Evolutionary conservation across 1,140 invertebrate genomes (phyloP).

Genomic region (Bombus soroeensis): DNA sequence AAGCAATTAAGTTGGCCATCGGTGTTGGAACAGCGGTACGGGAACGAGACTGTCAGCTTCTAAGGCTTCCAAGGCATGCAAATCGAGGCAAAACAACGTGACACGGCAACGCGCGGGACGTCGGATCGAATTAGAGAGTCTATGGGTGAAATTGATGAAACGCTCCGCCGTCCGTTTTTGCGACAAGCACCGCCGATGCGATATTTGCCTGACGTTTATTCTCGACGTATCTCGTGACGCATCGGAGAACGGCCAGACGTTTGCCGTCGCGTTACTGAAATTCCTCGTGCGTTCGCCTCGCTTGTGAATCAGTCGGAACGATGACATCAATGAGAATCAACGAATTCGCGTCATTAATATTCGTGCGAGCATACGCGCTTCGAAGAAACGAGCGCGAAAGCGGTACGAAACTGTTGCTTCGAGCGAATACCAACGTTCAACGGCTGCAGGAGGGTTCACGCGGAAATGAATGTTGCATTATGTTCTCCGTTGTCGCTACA

Average conservation of each 20-base stretch:
- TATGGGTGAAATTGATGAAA: slow-evolving; percentile 15
- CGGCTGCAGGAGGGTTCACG: neutral
- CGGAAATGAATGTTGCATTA: neutral
- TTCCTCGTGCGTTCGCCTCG: slow-evolving; percentile 53
- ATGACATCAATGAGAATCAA: slow-evolving; percentile 59
- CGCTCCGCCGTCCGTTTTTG: neutral
- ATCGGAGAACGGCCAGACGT: neutral
- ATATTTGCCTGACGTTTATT: slow-evolving; percentile 1
- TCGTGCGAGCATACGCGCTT: slow-evolving; percentile 3
- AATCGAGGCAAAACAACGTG: slow-evolving; percentile 26
- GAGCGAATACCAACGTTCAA: neutral
- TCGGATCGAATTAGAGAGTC: slow-evolving; percentile 11
- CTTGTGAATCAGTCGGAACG: slow-evolving; percentile 65
- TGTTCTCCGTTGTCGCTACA: neutral
- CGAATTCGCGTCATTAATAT: slow-evolving; percentile 60
- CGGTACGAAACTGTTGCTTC: slow-evolving; percentile 37
- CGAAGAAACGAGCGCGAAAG: slow-evolving; percentile 10
- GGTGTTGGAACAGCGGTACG: neutral
- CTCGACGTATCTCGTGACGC: neutral
- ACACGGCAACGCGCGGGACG: slow-evolving; percentile 4
- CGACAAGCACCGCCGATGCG: neutral
- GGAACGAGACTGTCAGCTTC: slow-evolving; percentile 19
- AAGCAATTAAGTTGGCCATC: slow-evolving; percentile 17
- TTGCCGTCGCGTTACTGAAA: slow-evolving; percentile 32
- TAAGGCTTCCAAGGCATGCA: neutral